Evolutionary conservation across 2,113 vertebrate genomes (phyloP), one percentile per base, ranked within the genome.

Genomic region (Passer montanus): DNA sequence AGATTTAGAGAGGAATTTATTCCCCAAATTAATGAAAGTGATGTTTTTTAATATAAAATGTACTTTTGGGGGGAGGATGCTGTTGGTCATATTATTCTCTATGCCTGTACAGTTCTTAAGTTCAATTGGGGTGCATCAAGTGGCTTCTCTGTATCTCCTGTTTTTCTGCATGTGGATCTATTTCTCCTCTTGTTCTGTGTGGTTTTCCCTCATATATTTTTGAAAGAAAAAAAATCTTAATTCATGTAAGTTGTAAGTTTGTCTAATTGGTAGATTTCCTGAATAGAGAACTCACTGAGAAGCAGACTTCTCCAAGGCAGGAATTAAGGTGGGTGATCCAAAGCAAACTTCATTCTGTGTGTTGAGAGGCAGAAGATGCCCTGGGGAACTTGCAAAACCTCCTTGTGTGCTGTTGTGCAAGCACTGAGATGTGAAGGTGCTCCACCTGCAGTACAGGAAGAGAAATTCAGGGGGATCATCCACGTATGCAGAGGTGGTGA

Each of bases 111-210:
- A 28, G 7, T 86, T 62, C 33, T 72, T 47, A 6, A n/a, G 11
- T 79, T 82, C 13, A 63, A 4, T 33, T 0, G 0, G 10, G 23
- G 37, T 58, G n/a, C 43, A 39, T 63, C 28, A 87, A 56, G 41
- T 47, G 28, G 24, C 47, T 84, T 59, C 44, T 76, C 27, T 41
- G 15, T 44, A 19, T 37, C 41, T 90, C 41, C 11, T 58, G 10
- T 52, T 79, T 58, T 52, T 14, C 26, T 85, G 19, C 28, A 21
- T 27, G 24, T 23, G 55, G 27, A 66, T 56, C 24, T 60, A 2
- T 70, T 84, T 83, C 24, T 80, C 15, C 50, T 89, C 24, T 56
- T 60, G 19, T 24, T 81, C 37, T 80, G 31, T 26, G 16, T 55
- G 35, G 11, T 79, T 59, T 84, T 59, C 9, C 27, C 27, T 82